Evolutionary conservation across 2,888 invertebrate genomes (phyloP), one percentile per base, ranked within the genome.

Genomic region (Xiphydria camelus): DNA sequence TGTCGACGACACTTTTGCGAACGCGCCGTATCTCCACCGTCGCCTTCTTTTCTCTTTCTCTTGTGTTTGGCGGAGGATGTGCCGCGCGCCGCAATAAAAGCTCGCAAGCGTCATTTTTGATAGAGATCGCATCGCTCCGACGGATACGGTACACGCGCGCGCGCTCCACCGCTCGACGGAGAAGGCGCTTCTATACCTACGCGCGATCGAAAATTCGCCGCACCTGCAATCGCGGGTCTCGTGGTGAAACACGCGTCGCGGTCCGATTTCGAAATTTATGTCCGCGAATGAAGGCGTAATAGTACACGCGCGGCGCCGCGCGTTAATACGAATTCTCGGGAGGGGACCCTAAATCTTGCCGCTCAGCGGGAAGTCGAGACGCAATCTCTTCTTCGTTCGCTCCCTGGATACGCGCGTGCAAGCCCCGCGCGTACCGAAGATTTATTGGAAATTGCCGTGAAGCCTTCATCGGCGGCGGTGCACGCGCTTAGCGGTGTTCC

Each of bases 311-410:
- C 32, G 20, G 37, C 22, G 49, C 33, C 26, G 21, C 25, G 20
- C 29, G 29, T 29, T 29, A 29, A 29, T 53, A 61, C 60, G 61
- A 66, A 64, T 66, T 66, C 64, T 66, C 61, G 60, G 54, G 55
- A 12, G 64, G 60, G 62, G 65, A 55, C 52, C 54, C 66, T 65
- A 64, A 66, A 65, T 66, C 66, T 64, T 66, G 59, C 62, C 60
- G 64, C 69, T 61, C 68, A 66, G 69, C 66, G 59, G 69, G 70
- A 66, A 57, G 59, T 62, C 66, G 66, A 62, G 64, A 65, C 64
- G 66, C 70, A 70, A 70, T 70, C 69, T 68, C 68, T 63, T 61
- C 61, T 55, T 57, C 55, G 50, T 51, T 51, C 53, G 44, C 52
- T 23, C 34, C 34, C 19, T 34, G 6, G 34, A 18, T 34, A 18